These are phyloP conservation scores for Lerista edwardsae DNA, from an alignment of 2,797 vertebrate genomes.

Conservation along the genomic window DNA sequence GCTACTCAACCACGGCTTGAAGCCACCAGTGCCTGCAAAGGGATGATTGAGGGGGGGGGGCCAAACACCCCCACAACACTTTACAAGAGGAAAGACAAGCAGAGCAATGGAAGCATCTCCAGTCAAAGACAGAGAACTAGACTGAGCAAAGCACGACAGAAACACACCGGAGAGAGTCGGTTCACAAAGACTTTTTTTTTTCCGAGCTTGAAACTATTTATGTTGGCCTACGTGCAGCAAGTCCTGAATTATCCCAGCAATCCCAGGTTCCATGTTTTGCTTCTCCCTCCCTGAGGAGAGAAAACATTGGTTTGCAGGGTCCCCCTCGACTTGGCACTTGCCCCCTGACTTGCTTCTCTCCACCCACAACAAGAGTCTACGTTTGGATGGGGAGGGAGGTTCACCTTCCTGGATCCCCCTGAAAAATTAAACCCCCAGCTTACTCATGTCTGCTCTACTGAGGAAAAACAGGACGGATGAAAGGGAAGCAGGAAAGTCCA, in stretches of 20 bases:
- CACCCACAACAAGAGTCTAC: too few relatives aligned
- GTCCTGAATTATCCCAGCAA: neutral
- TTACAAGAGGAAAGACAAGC: neutral
- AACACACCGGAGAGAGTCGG: neutral
- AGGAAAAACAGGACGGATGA: too few relatives aligned
- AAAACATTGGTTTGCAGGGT: too few relatives aligned
- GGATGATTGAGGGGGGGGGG: neutral
- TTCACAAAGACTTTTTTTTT: neutral
- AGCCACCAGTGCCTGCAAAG: too few relatives aligned
- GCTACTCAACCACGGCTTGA: rapidly evolving
- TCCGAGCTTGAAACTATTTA: too few relatives aligned
- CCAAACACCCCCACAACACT: neutral
- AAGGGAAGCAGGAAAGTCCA: too few relatives aligned
- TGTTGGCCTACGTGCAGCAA: neutral
- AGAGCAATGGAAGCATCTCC: neutral
- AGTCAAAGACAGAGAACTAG: neutral
- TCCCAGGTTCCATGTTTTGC: too few relatives aligned
- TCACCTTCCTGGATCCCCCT: neutral
- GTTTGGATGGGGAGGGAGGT: too few relatives aligned
- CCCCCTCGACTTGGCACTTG: too few relatives aligned
- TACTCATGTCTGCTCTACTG: neutral
- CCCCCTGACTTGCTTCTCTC: too few relatives aligned
- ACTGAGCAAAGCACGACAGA: neutral
- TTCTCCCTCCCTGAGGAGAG: neutral
- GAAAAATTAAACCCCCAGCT: neutral